Conservation (phyloP, 2,113 vertebrate species). For the Sterna hirundo region DNA sequence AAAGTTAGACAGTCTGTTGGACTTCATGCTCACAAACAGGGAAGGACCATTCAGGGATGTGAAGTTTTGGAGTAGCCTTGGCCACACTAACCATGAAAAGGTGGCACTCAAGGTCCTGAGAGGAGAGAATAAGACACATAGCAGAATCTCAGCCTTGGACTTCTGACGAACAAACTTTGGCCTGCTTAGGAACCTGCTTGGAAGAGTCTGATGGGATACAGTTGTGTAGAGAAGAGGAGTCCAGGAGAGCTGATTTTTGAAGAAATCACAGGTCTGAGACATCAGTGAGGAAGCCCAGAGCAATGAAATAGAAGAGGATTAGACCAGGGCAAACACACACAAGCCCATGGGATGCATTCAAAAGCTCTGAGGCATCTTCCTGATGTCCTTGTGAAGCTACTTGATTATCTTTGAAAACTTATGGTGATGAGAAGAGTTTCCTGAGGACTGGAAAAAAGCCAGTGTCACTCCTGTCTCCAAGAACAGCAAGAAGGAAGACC, state of each 20-base stretch:
- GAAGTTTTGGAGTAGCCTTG: background rate
- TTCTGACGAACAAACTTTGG: background rate
- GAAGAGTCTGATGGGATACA: background rate
- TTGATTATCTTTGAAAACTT: background rate
- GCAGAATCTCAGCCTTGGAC: background rate
- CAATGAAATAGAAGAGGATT: background rate
- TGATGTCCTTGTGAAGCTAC: background rate
- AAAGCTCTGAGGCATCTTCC: background rate
- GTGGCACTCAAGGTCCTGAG: background rate
- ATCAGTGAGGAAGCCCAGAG: background rate
- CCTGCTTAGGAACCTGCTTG: background rate
- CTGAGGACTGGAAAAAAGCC: background rate
- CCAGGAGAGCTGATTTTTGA: background rate
- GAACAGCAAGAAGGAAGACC: background rate
- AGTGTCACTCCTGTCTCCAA: background rate
- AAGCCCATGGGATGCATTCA: background rate
- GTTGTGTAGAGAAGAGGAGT: background rate
- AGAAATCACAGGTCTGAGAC: background rate
- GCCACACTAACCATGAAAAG: background rate
- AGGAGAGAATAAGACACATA: background rate
- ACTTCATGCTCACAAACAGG: background rate
- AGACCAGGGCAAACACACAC: background rate
- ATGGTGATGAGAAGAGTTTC: background rate
- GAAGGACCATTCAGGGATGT: background rate
- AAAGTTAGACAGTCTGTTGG: background rate